Base-by-base conservation (phyloP, 2,113 vertebrate genomes). In the Craseonycteris thonglongyai region DNA sequence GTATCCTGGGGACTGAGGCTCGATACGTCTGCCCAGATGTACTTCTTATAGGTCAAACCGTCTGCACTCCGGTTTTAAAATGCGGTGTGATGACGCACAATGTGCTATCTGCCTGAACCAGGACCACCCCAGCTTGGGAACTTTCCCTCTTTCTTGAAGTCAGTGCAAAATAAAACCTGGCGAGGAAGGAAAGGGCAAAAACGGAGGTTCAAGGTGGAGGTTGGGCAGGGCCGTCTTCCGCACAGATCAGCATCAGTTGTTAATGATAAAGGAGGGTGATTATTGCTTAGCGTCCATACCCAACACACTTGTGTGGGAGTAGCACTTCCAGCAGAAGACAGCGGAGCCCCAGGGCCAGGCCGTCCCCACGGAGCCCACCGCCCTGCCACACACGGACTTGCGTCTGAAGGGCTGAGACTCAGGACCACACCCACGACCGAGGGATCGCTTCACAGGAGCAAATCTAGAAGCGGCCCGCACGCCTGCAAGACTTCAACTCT, bases 391-490 rank as follows among this genome's bases (percentile, higher is more conserved):
- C 72, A 35, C 10, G 35, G 3, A 45, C 61, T 61, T 80, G 33
- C 24, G 51, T 26, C n/a, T 40, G 40, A 47, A 88, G 71, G 66
- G 33, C 56, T 16, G 59, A 21, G 79, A 40, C n/a, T 69, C 5
- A 51, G 6, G 14, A 35, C 47, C 11, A 30, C 12, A 78, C 40
- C 21, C 40, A 68, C 79, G 40, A 69, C 22, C 24, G 42, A 90
- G 71, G 47, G 7, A 42, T 89, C 71, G 21, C 61, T 81, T 35
- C n/a, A 80, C 88, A 97, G 95, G 30, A 66, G 45, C 38, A 54
- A 10, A 47, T 10, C 3, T 72, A 90, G 71, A 38, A 81, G 21
- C 2, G 78, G 49, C 85, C 75, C 72, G 90, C 15, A 33, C 16
- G 95, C 51, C 33, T 85, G 38, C 5, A 12, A 78, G 68, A n/a